phyloP scores from a whole-genome alignment of 2,888 invertebrate species.

The Nephrotoma flavescens region DNA sequence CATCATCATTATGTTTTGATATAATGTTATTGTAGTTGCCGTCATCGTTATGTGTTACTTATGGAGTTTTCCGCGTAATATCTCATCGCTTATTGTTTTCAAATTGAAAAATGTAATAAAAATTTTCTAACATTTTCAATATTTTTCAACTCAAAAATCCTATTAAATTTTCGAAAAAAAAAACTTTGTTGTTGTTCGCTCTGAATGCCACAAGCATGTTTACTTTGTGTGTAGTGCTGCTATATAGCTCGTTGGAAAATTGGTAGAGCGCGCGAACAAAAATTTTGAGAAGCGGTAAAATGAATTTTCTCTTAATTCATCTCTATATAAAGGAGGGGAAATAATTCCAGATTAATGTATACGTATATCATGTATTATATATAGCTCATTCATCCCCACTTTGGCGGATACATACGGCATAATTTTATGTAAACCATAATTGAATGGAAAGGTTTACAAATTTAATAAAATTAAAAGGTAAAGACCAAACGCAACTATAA shows the following conservation, averaged over 20 bases:
- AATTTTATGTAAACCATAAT: neutral
- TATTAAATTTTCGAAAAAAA: neutral
- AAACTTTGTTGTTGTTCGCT: too few relatives aligned
- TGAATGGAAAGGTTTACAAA: neutral
- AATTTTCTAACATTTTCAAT: neutral
- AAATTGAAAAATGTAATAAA: neutral
- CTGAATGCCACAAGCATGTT: neutral
- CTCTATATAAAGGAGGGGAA: neutral
- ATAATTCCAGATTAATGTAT: neutral
- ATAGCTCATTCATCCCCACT: neutral
- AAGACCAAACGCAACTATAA: neutral
- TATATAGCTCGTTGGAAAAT: neutral
- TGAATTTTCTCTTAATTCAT: neutral
- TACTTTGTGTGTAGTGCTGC: neutral
- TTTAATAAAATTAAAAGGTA: neutral
- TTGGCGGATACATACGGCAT: neutral
- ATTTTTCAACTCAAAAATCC: neutral
- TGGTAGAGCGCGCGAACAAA: neutral
- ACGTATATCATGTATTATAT: neutral
- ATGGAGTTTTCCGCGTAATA: neutral
- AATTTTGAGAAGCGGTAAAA: neutral
- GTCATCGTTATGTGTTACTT: neutral
- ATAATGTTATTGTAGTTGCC: neutral
- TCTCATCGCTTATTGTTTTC: neutral
- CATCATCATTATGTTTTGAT: neutral